Percentiles rank a stretch among this genome's conserved stretches.
Conservation (phyloP, 2,113 vertebrate species). For the Regulus satrapa region DNA sequence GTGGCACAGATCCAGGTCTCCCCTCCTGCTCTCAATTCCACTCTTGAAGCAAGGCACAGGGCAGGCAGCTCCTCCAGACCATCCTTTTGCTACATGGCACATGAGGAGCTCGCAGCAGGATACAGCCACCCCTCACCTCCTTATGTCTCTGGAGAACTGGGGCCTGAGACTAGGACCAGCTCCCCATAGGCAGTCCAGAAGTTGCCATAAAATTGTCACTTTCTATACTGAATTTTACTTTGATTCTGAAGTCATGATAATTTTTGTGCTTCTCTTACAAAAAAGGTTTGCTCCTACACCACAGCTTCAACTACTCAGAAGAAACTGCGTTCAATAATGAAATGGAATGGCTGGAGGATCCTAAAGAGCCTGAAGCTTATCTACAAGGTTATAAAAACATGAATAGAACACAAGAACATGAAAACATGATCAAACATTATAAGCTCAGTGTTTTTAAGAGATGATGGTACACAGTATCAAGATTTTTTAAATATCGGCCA, state of each 20-base stretch:
- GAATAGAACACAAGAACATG: rapidly evolving
- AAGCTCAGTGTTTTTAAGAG: not conserved
- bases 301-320: not conserved
- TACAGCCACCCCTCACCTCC: not conserved
- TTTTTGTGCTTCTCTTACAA: not conserved
- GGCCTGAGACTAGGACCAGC: rapidly evolving
- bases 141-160: not conserved
- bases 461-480: not conserved
- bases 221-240: not conserved
- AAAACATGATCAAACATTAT: not conserved
- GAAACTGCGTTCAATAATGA: not conserved
- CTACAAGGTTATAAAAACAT: not conserved
- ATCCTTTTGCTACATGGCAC: rapidly evolving
- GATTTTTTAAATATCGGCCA: not conserved
- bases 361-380: not conserved
- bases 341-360: not conserved
- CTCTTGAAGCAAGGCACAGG: not conserved
- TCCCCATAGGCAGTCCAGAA: not conserved
- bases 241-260: not conserved
- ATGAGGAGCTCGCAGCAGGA: not conserved
- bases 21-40: not conserved
- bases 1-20: rapidly evolving
- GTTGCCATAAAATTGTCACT: not conserved
- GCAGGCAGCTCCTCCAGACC: not conserved
- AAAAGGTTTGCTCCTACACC: not conserved